Conservation (phyloP, 2,797 vertebrate species). For the Pangasius macronema region DNA sequence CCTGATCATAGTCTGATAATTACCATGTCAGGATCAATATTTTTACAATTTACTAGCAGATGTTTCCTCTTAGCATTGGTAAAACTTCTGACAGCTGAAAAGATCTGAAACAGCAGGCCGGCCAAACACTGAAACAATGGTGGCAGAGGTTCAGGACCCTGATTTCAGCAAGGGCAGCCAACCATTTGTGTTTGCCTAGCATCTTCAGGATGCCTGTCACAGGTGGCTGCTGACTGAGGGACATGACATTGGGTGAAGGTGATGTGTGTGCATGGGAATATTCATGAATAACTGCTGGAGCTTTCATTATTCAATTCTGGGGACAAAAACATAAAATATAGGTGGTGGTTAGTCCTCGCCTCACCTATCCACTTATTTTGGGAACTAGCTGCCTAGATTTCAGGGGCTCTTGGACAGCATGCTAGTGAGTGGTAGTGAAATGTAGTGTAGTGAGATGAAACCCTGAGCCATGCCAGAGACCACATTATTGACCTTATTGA, state of each 20-base stretch:
- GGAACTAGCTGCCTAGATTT: not conserved
- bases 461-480: not conserved
- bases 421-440: not conserved
- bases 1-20: not conserved
- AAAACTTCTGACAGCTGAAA: not conserved
- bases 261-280: not conserved
- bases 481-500: not conserved
- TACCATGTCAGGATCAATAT: not conserved
- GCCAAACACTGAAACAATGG: not conserved
- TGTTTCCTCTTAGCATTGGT: not conserved
- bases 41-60: not conserved
- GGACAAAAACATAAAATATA: not conserved
- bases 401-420: not conserved
- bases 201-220: not conserved
- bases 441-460: not conserved
- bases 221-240: not conserved
- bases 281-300: slow-evolving; percentile 4
- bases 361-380: not conserved
- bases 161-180: not conserved
- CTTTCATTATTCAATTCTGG: not conserved
- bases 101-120: not conserved
- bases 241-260: not conserved
- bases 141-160: not conserved
- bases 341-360: not conserved
- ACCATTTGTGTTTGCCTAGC: not conserved